Conservation (phyloP, 2,888 invertebrate genomes). For the Monoplex corrugatus region DNA sequence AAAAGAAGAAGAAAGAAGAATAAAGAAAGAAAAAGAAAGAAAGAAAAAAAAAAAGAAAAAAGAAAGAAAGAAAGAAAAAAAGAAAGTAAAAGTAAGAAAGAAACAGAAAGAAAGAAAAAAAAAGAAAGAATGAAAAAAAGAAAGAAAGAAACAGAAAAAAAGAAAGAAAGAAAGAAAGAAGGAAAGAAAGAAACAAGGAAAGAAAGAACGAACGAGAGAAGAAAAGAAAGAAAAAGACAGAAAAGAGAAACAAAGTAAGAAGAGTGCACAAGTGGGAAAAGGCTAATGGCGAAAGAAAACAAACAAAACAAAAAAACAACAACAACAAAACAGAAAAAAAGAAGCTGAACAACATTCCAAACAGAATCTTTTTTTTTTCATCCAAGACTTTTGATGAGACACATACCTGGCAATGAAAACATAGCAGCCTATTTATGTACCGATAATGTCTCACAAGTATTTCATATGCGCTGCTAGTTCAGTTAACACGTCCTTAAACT, state of each 20-base stretch:
- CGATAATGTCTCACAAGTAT: too few species aligned
- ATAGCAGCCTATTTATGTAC: too few species aligned
- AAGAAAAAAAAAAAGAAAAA: neutral
- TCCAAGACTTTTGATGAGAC: too few species aligned
- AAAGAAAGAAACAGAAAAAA: neutral
- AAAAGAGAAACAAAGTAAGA: neutral
- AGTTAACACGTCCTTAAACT: too few species aligned
- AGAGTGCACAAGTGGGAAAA: neutral
- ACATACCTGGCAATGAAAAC: too few species aligned
- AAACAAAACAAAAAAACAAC: neutral
- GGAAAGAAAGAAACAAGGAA: neutral
- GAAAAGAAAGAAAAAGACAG: neutral
- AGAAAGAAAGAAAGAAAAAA: neutral
- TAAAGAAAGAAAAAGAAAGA: neutral
- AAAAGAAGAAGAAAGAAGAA: neutral
- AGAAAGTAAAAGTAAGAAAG: neutral
- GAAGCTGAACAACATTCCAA: too few species aligned
- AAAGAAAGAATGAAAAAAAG: neutral
- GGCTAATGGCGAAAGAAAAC: neutral
- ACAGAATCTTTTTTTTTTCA: too few species aligned
- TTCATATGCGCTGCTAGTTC: too few species aligned
- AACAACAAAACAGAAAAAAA: too few species aligned
- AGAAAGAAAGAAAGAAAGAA: neutral
- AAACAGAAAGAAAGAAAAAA: neutral
- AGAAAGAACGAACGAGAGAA: neutral